phyloP scores from a whole-genome alignment of 2,888 invertebrate species.

The Diarsia mendica region DNA sequence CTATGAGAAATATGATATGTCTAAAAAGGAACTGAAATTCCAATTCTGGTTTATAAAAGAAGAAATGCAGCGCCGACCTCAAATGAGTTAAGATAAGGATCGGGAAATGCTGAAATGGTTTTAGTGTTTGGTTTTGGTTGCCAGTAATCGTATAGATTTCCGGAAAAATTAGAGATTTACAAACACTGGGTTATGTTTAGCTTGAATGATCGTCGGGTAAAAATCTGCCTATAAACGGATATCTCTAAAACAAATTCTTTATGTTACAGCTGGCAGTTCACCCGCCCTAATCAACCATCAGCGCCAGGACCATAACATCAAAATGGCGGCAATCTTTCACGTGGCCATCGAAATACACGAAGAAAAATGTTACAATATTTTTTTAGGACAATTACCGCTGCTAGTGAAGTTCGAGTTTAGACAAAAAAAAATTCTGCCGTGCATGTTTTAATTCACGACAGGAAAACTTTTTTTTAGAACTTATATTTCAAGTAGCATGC shows the following conservation, averaged over 20 bases:
- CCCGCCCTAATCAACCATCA: neutral
- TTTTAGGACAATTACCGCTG: neutral
- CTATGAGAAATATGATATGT: neutral
- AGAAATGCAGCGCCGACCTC: too few species aligned
- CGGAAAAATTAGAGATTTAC: too few species aligned
- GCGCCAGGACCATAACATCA: neutral
- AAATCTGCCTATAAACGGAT: neutral
- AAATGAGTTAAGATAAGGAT: neutral
- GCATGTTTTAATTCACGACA: too few species aligned
- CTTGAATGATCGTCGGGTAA: too few species aligned
- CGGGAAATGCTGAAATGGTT: neutral
- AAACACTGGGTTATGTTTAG: too few species aligned
- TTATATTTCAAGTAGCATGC: neutral
- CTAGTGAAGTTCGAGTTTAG: neutral
- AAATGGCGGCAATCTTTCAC: neutral
- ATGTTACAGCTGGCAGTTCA: constrained; percentile 5
- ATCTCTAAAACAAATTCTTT: neutral
- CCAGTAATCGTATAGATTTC: too few species aligned
- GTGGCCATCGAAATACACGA: neutral
- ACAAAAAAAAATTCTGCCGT: neutral
- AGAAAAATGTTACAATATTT: neutral
- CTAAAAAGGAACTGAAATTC: neutral
- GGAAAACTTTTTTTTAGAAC: too few species aligned
- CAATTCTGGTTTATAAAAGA: neutral
- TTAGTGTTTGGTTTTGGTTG: too few species aligned